Percentiles rank a stretch among this genome's conserved stretches.
Evolutionary conservation across 2,888 invertebrate genomes (phyloP).

Genomic region (Mythimna lalbum): DNA sequence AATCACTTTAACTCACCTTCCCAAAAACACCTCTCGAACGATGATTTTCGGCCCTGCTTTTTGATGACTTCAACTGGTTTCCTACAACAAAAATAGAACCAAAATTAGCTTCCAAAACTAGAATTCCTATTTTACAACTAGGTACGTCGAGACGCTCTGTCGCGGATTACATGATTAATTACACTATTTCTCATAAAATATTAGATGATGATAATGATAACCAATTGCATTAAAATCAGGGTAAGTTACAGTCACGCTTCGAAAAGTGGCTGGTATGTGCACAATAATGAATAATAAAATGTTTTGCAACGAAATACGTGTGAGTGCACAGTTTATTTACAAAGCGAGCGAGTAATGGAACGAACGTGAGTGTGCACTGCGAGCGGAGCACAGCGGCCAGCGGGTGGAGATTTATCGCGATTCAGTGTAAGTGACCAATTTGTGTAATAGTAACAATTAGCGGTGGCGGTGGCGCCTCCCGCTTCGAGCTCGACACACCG

Average conservation of each 20-base stretch:
- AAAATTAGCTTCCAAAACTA: slow-evolving; percentile 16
- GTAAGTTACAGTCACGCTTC: slow-evolving; percentile 65
- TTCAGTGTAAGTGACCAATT: slow-evolving; percentile 82
- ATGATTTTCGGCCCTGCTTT: slow-evolving; percentile 80
- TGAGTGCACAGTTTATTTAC: slow-evolving; percentile 69
- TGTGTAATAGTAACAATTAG: slow-evolving; percentile 82
- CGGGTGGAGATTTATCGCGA: slow-evolving; percentile 78
- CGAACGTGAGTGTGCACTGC: slow-evolving; percentile 66
- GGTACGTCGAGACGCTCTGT: slow-evolving; percentile 31
- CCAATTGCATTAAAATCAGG: slow-evolving; percentile 53
- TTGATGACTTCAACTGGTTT: slow-evolving; percentile 78
- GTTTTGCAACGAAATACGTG: slow-evolving; percentile 61
- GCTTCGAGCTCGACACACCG: slow-evolving; percentile 60
- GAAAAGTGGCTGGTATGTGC: slow-evolving; percentile 55
- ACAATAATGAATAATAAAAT: slow-evolving; percentile 57
- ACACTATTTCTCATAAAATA: slow-evolving; percentile 43
- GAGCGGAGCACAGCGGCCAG: slow-evolving; percentile 59
- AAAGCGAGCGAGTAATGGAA: slow-evolving; percentile 68
- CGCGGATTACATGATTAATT: slow-evolving; percentile 42
- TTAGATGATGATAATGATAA: slow-evolving; percentile 48
- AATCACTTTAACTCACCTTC: slow-evolving; percentile 77
- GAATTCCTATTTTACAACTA: slow-evolving; percentile 17
- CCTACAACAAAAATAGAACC: slow-evolving; percentile 78
- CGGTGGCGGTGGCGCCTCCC: slow-evolving; percentile 66
- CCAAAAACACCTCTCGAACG: slow-evolving; percentile 84